Evolutionary conservation across 2,113 vertebrate genomes (phyloP).

Genomic region (Mirounga angustirostris): DNA sequence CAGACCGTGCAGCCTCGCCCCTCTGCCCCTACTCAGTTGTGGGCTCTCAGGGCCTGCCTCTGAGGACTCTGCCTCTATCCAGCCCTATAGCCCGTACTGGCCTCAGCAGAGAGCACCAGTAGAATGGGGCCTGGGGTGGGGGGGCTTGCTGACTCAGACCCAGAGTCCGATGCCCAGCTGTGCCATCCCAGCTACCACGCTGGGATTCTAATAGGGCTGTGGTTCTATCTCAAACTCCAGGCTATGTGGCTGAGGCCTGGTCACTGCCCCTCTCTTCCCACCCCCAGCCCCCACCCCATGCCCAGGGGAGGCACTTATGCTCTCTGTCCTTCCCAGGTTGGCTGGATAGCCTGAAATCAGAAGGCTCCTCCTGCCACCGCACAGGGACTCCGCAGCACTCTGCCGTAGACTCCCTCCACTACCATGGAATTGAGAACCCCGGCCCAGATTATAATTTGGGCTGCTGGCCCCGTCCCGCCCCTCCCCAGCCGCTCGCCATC

Average conservation of each 20-base stretch:
- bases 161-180: neutral
- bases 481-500: accelerated
- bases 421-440: neutral
- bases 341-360: neutral
- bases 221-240: neutral
- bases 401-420: neutral
- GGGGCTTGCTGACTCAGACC: neutral
- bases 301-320: neutral
- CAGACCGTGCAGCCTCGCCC: neutral
- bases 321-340: neutral
- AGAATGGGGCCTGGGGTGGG: neutral
- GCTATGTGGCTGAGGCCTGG: too few relatives aligned
- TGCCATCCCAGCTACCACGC: too few relatives aligned
- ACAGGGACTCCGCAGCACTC: neutral
- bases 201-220: neutral
- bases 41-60: neutral
- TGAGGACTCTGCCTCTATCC: neutral
- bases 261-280: neutral
- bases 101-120: neutral
- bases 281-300: accelerated
- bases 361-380: neutral
- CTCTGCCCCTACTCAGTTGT: neutral
- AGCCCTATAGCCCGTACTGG: neutral
- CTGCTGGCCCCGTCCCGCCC: neutral
- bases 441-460: neutral